These are phyloP conservation scores for Enteromius radiatus DNA, from an alignment of 2,797 vertebrate species.

Conservation along the genomic window DNA sequence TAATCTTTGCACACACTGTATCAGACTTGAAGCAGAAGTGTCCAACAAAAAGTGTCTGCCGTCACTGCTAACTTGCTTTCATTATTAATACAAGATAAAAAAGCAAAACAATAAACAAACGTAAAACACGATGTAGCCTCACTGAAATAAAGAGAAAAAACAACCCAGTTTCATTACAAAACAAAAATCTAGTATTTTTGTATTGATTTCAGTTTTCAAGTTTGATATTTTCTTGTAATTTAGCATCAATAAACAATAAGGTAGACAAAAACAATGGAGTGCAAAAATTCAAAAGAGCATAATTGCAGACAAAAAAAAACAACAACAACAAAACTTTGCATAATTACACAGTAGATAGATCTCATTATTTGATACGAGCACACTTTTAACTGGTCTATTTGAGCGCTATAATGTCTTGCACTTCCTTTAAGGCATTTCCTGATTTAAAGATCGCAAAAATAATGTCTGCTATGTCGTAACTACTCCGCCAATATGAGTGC, in stretches of 20 bases:
- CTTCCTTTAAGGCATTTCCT: constrained; percentile 25
- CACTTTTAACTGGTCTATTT: background rate
- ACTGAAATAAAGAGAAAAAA: background rate
- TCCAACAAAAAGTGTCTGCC: background rate
- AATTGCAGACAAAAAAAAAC: background rate
- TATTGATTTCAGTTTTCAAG: constrained; percentile 15
- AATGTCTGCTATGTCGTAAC: background rate
- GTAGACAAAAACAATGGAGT: constrained; percentile 5
- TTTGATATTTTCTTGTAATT: background rate
- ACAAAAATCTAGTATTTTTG: background rate
- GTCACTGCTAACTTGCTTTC: background rate
- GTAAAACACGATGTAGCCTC: background rate
- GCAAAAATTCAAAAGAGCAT: background rate
- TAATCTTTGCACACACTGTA: background rate
- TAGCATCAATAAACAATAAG: background rate
- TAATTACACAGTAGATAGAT: constrained; percentile 10
- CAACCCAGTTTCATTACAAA: background rate
- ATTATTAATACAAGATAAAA: background rate
- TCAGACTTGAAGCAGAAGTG: constrained; percentile 3
- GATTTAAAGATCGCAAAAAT: background rate
- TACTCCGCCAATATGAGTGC: background rate
- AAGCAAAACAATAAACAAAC: background rate
- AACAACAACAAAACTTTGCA: background rate
- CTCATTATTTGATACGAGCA: constrained; percentile 6
- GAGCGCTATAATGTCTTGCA: background rate